A percentile compares a stretch with the other conserved stretches of the same genome.
Evolutionary conservation across 2,113 vertebrate species (phyloP).

Genomic region (Oncorhynchus masou): DNA sequence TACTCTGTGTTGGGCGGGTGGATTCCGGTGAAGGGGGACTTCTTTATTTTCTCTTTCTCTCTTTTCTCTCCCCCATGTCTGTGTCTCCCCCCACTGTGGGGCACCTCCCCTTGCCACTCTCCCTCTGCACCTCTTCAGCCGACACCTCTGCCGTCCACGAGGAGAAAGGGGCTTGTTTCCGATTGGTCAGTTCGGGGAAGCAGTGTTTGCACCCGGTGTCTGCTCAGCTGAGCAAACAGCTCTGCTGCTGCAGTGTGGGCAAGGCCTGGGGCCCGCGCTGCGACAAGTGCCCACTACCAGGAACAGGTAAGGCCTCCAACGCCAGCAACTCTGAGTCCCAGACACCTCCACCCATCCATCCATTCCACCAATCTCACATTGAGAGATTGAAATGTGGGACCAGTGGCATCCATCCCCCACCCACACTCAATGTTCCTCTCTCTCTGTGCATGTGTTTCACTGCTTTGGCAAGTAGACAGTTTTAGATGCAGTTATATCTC

Average conservation of each 20-base stretch:
- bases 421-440: not conserved
- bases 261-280: constrained; percentile 96
- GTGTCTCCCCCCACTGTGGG: constrained; percentile 52
- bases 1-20: constrained; percentile 19
- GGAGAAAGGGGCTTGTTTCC: constrained; percentile 96
- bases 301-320: constrained; percentile 89
- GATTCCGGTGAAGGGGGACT: constrained; percentile 64
- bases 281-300: constrained; percentile 91
- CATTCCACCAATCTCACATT: not conserved
- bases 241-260: constrained; percentile 99
- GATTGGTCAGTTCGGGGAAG: constrained; percentile 88
- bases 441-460: constrained; percentile 44
- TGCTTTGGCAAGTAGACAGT: constrained; percentile 44
- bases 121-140: constrained; percentile 77
- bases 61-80: constrained; percentile 45
- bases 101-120: constrained; percentile 53
- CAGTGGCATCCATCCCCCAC: not conserved
- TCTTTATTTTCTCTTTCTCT: constrained; percentile 56
- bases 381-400: not conserved
- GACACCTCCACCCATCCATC: not conserved
- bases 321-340: constrained; percentile 27
- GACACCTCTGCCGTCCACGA: constrained; percentile 82
- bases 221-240: constrained; percentile 94
- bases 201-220: constrained; percentile 96
- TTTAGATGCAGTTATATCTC: constrained; percentile 23